Conservation (phyloP, 1,140 invertebrate species). For the Artemia franciscana region DNA sequence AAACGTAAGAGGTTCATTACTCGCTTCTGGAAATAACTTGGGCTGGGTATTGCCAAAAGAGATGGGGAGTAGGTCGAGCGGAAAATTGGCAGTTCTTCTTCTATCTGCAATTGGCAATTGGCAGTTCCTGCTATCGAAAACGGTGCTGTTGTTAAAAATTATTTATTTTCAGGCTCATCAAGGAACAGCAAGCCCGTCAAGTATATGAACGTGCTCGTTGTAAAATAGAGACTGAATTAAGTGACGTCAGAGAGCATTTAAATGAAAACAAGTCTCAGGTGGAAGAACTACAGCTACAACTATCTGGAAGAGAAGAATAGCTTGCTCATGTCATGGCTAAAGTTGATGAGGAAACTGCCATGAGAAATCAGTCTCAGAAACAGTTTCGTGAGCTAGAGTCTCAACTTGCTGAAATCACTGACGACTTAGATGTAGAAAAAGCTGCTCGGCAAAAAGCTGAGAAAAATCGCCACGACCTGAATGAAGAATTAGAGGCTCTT, state of each 20-base stretch:
- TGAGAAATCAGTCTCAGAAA: constrained; percentile 62
- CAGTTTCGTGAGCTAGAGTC: constrained; percentile 70
- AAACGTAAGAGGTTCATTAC: too few relatives aligned
- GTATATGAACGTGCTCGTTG: constrained; percentile 77
- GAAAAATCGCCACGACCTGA: constrained; percentile 75
- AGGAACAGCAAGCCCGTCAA: constrained; percentile 76
- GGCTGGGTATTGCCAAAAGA: too few relatives aligned
- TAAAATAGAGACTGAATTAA: constrained; percentile 42
- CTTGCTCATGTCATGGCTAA: constrained; percentile 59
- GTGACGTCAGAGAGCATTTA: constrained; percentile 79
- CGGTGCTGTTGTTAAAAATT: too few relatives aligned
- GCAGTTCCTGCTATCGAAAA: too few relatives aligned
- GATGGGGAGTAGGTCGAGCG: too few relatives aligned
- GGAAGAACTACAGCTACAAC: constrained; percentile 71
- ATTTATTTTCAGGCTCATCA: constrained; percentile 31
- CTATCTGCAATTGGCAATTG: too few relatives aligned
- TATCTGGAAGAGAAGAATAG: constrained; percentile 84
- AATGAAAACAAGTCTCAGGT: constrained; percentile 64
- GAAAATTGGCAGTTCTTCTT: too few relatives aligned
- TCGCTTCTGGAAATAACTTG: too few relatives aligned
- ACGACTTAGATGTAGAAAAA: constrained; percentile 85
- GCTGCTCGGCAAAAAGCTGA: constrained; percentile 71
- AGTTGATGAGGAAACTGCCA: constrained; percentile 70
- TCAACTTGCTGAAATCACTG: constrained; percentile 59
- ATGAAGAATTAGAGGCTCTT: constrained; percentile 85